Base-by-base conservation (phyloP, 2,888 invertebrate genomes). In the Acleris sparsana region DNA sequence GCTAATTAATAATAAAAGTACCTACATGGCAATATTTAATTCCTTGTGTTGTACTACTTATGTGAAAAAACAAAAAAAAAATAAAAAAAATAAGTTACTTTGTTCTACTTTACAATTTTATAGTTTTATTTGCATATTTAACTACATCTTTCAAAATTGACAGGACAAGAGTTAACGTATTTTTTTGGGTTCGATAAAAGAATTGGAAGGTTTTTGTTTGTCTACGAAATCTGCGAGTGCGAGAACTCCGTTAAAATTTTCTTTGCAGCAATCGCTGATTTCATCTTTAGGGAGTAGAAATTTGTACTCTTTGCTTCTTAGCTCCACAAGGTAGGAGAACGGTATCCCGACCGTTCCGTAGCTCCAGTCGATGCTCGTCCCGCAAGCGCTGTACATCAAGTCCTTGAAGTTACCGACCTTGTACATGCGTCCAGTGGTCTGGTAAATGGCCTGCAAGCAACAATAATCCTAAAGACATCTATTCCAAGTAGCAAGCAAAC, bases 291-390 rank as follows among this genome's bases (percentile, higher is more conserved):
- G 88, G 43, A 91, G 67, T 4, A 84, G 20, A 62, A 92, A 92
- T 59, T 83, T 84, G 68, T 86, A 80, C 49, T 84, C 79, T 68
- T 87, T 90, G 69, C 89, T 84, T 67, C 88, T 82, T 46, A 92
- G 68, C 69, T 92, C 92, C 9, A 92, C 68, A 25, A 92, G 85
- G 62, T 91, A 92, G 0, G 92, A 86, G 72, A 83, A 92, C 0
- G 91, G 92, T 33, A 92, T 89, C 3, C 77, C 82, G 17, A 89
- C 92, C 3, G 84, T 83, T 5, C 89, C 90, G 56, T 92, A 92
- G 69, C 90, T 90, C 92, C 92, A 92, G 70, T 92, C 92, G 39
- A 91, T 88, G 69, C 92, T 92, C 1, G 92, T 92, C 1, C 92
- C 92, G 53, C 80, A 76, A 0, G 92, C 91, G 53, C 77, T 79